Base-by-base conservation (phyloP, 2,797 vertebrate species). In the Heliangelus exortis region DNA sequence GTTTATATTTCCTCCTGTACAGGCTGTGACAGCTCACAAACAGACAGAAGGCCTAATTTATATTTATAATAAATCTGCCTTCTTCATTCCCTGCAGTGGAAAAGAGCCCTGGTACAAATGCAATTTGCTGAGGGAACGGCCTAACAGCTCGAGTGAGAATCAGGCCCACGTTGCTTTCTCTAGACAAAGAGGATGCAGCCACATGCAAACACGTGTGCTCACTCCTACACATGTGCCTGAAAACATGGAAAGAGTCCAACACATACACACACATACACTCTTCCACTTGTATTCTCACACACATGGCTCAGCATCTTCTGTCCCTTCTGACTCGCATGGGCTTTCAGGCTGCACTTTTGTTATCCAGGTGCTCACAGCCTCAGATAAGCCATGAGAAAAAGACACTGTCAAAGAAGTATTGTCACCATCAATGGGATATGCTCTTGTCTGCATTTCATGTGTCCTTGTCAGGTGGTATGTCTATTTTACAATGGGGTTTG, bases 1-100 rank as follows among this genome's bases (percentile, higher is more conserved):
- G 84, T 54, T 87, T 91, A 21, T 88, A 73, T 53, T 90, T 82
- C 59, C 66, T 84, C 83, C 73, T 53, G 48, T 43, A 81, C 66
- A 59, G 84, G 69, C 69, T 91, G 93, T 0, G 23, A 91, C 80
- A 90, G 81, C 84, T 93, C 76, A 81, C 62, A 76, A 86, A 88
- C 66, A 82, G 51, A 73, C 39, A 79, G 87, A 86, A 76, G 73
- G 82, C 73, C 84, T 81, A 78, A 93, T 96, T 91, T 86, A 86
- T 95, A 92, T 55, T 93, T 95, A 91, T 72, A 94, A 93, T 91
- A 85, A 53, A 92, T 89, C 87, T 71, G 66, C 55, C 45, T 73
- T 86, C 79, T 61, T 84, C 59, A 17, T 71, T 67, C 63, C 63
- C 68, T 0, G 20, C 93, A 94, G 73, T 19, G 36, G 78, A 67